These are phyloP conservation scores for Onthophagus taurus DNA, from an alignment of 1,140 invertebrate species.

Conservation along the genomic window DNA sequence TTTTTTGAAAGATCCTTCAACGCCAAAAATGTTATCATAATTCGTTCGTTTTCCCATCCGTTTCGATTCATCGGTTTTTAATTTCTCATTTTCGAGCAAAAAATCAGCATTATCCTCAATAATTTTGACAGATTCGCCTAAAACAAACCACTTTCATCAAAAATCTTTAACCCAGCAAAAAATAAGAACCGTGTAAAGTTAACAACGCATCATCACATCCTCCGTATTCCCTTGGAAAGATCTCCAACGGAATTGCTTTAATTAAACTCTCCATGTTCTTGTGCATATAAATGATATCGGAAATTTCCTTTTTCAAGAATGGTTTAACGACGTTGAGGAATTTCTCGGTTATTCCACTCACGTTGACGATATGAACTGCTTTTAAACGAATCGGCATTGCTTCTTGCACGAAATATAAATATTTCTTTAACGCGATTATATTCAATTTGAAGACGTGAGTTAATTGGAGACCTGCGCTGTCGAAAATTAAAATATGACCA, in stretches of 20 bases:
- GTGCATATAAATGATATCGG: slow-evolving; percentile 46
- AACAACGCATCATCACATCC: no score
- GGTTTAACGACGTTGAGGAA: slow-evolving; percentile 53
- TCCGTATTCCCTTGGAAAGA: slow-evolving; percentile 14
- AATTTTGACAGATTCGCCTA: slow-evolving; percentile 40
- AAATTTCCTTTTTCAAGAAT: slow-evolving; percentile 53
- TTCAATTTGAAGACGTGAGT: slow-evolving; percentile 5
- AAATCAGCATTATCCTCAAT: slow-evolving; percentile 41
- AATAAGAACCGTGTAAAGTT: no score
- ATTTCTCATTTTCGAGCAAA: slow-evolving; percentile 44
- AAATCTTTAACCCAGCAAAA: no score
- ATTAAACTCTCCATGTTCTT: no score
- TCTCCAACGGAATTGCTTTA: slow-evolving; percentile 9
- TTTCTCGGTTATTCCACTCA: slow-evolving; percentile 51
- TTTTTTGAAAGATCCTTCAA: no score
- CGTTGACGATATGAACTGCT: slow-evolving; percentile 62
- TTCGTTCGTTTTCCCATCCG: no score
- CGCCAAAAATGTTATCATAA: no score
- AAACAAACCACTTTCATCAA: no score
- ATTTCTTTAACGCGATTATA: slow-evolving; percentile 48
- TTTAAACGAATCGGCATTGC: slow-evolving; percentile 64
- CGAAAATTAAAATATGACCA: slow-evolving; percentile 5
- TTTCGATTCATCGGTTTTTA: slow-evolving; percentile 48
- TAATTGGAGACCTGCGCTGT: slow-evolving; percentile 1
- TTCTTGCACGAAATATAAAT: slow-evolving; percentile 57